Evolutionary conservation across 2,888 invertebrate species (phyloP).

Genomic region (Clitarchus hookeri): DNA sequence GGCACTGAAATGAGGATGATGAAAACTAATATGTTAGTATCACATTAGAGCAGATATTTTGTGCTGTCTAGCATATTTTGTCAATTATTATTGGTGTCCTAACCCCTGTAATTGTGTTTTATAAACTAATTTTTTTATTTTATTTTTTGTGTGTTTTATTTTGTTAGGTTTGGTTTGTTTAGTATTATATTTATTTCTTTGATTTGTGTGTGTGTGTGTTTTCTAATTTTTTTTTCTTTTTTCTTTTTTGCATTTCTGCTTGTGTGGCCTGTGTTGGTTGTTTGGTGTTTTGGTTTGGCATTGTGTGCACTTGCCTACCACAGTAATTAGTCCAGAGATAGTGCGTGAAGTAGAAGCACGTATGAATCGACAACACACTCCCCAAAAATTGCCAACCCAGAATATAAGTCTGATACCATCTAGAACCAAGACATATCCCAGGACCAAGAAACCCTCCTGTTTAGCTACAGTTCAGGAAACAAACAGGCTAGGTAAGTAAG

Average conservation of each 20-base stretch:
- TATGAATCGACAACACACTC: conserved; percentile 80
- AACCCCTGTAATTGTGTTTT: not conserved
- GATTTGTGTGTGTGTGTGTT: conserved; percentile 40
- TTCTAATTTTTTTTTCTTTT: conserved; percentile 42
- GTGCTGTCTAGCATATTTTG: not conserved
- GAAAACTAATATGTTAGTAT: not conserved
- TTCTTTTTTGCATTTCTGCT: conserved; percentile 33
- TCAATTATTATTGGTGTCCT: not conserved
- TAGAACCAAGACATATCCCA: conserved; percentile 52
- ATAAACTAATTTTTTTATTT: conserved; percentile 12
- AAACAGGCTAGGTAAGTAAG: conserved; percentile 63
- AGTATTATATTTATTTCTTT: conserved; percentile 39
- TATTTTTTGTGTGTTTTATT: not conserved
- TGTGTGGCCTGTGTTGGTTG: conserved; percentile 37
- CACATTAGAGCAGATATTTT: not conserved
- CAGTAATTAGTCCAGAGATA: conserved; percentile 87
- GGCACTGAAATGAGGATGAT: too few species aligned
- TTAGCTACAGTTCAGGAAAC: conserved; percentile 74
- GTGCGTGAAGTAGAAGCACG: conserved; percentile 87
- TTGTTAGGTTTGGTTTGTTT: conserved; percentile 43
- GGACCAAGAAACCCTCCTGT: conserved; percentile 49
- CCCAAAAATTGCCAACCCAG: conserved; percentile 65
- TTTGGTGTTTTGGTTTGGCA: conserved; percentile 46
- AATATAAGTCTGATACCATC: conserved; percentile 33
- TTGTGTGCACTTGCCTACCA: conserved; percentile 47